A percentile compares a stretch with the other conserved stretches of the same genome.
Conservation (phyloP, 2,888 invertebrate genomes). For the Andrena camellia region DNA sequence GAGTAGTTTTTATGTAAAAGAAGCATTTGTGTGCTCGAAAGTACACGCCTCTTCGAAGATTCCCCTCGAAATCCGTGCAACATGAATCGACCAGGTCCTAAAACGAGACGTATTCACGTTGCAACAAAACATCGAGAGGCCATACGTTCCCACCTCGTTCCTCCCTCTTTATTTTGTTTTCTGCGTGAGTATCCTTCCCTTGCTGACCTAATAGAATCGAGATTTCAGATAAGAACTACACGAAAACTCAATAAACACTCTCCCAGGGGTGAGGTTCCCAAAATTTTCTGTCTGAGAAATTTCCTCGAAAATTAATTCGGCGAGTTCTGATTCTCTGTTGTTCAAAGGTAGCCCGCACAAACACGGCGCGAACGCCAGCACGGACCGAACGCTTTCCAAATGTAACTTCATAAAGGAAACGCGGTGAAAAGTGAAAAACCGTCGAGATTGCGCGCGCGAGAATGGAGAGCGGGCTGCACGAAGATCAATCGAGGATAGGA, state of each 20-base stretch:
- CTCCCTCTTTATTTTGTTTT: not conserved
- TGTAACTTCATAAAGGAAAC: not conserved
- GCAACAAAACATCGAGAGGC: slow-evolving; percentile 17
- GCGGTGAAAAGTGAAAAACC: slow-evolving; percentile 8
- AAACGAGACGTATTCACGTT: slow-evolving; percentile 30
- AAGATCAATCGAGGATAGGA: slow-evolving; percentile 27
- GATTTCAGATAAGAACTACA: not conserved
- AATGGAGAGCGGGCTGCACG: not conserved
- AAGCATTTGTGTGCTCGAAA: not conserved
- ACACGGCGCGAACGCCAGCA: not conserved
- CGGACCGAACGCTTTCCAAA: not conserved
- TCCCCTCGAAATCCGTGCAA: slow-evolving; percentile 22
- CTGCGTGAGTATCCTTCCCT: not conserved
- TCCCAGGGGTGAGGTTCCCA: no score
- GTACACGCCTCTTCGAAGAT: slow-evolving; percentile 8
- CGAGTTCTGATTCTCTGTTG: no score
- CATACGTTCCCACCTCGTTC: not conserved
- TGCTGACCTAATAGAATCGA: not conserved
- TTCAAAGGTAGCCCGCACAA: no score
- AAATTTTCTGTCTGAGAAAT: not conserved
- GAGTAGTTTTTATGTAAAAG: slow-evolving; percentile 24
- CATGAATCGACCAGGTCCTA: slow-evolving; percentile 33
- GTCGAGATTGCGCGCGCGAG: not conserved
- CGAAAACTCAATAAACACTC: not conserved
- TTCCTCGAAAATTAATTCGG: no score